phyloP scores from a whole-genome alignment of 2,888 invertebrate species.

The Emmelina monodactyla region DNA sequence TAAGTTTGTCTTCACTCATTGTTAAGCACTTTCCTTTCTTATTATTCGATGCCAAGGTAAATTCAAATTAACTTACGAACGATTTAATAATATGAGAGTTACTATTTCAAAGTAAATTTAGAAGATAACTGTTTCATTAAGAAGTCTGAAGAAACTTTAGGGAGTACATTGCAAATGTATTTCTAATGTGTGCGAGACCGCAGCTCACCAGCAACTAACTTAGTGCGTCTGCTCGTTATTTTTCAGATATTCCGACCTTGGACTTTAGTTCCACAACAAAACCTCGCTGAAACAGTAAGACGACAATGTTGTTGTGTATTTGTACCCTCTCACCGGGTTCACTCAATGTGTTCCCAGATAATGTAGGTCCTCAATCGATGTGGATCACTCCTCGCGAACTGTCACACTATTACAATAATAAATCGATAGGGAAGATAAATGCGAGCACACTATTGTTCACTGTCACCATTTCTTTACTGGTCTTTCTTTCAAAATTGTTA shows the following conservation, averaged over 20 bases:
- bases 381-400: conserved; percentile 31
- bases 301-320: conserved; percentile 60
- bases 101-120: too few species aligned
- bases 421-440: conserved; percentile 20
- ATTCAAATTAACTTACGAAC: too few species aligned
- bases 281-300: conserved; percentile 63
- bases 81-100: too few species aligned
- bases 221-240: conserved; percentile 57
- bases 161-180: too few species aligned
- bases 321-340: conserved; percentile 46
- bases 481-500: conserved; percentile 40
- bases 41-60: too few species aligned
- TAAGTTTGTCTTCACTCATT: conserved; percentile 28
- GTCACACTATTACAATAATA: conserved; percentile 13
- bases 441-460: conserved; percentile 43
- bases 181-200: conserved; percentile 32
- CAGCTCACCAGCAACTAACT: conserved; percentile 50
- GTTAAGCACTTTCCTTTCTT: conserved; percentile 3
- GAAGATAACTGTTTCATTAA: background rate
- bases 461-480: conserved; percentile 28
- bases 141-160: too few species aligned
- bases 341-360: background rate
- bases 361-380: conserved; percentile 10
- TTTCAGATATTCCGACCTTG: conserved; percentile 64
- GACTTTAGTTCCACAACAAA: conserved; percentile 61